Base-by-base conservation (phyloP, 2,113 vertebrate genomes). In the Cairina moschata region DNA sequence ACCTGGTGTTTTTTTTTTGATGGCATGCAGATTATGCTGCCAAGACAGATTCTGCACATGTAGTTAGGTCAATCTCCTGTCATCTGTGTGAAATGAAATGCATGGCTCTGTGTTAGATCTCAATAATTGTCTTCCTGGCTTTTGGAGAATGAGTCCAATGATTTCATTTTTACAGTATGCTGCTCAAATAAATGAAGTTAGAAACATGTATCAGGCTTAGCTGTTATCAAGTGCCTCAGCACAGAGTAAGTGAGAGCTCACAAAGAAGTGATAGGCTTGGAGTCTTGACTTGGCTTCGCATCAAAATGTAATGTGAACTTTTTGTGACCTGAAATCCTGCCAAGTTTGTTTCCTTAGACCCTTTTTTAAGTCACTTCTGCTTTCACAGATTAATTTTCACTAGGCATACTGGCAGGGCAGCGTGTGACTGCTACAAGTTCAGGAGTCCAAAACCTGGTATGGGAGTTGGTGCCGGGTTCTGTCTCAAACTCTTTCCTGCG, bases 271-370 rank as follows among this genome's bases (percentile, higher is more conserved):
- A 31, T 59, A 93, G 82, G 72, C 78, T 83, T 34, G 36, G 62
- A 89, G 63, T 50, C 71, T 90, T 91, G 78, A 50, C 78, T 89
- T 94, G 86, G 87, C 85, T 93, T 93, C 1, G 0, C 0, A 3
- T 88, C 93, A 77, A 4, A 77, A 80, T 86, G 67, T 86, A 80
- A 93, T 77, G 96, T 95, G 90, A 91, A 88, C 79, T 86, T 94
- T 69, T 54, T 67, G 85, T 63, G 79, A 83, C 67, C 83, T 91
- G 79, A 95, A 91, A 32, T 21, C 15, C 36, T 90, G 63, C 59
- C 88, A 91, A 21, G 52, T 90, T 91, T 83, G 36, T 80, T 56
- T 88, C 59, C 40, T 76, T 54, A 73, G 67, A 50, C 52, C 28
- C 32, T 66, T 80, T 92, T 71, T 42, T 58, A 34, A 85, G 67